Conservation (phyloP, 2,113 vertebrate genomes). For the Lycocorax pyrrhopterus region DNA sequence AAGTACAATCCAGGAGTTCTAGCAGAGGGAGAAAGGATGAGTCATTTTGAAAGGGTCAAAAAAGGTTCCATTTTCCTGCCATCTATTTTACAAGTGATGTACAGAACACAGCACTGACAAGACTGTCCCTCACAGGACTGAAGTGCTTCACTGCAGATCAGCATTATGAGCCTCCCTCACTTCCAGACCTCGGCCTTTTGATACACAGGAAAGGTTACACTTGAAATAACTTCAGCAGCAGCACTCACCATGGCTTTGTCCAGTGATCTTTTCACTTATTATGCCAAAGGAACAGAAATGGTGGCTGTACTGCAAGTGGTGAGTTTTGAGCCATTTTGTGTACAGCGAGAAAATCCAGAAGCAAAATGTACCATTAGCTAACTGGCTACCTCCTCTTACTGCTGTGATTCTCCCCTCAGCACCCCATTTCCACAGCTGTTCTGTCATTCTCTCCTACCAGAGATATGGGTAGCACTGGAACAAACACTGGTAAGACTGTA, state of each 20-base stretch:
- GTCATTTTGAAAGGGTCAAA: not conserved
- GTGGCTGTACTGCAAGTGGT: not conserved
- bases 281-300: not conserved
- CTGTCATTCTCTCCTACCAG: not conserved
- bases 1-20: not conserved
- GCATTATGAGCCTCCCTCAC: not conserved
- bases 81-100: not conserved
- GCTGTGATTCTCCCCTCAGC: not conserved
- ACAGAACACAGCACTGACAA: not conserved
- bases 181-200: not conserved
- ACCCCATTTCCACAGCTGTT: not conserved
- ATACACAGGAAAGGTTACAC: not conserved
- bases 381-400: not conserved
- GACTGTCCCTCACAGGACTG: not conserved
- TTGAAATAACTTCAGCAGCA: not conserved
- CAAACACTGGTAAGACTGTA: not conserved
- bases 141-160: not conserved
- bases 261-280: not conserved
- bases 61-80: not conserved
- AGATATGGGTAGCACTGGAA: not conserved
- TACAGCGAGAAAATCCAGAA: not conserved
- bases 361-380: not conserved
- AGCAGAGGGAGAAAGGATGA: not conserved
- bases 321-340: not conserved
- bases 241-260: not conserved